Conservation (phyloP, 2,888 invertebrate species). For the Allolobophora icterica region DNA sequence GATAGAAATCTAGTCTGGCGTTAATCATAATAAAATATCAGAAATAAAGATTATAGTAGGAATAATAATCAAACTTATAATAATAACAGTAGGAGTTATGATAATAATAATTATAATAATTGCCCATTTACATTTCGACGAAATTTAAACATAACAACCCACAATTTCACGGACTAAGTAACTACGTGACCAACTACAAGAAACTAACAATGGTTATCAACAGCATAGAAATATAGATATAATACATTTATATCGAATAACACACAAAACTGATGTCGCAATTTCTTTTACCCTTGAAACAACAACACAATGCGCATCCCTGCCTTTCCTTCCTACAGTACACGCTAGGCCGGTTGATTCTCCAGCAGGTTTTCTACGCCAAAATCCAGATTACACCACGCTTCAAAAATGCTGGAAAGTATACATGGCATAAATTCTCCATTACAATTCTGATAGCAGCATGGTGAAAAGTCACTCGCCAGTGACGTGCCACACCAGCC, state of each 20-base stretch:
- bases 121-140: neutral
- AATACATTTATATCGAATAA: neutral
- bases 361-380: neutral
- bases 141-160: neutral
- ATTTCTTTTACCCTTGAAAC: neutral
- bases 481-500: neutral
- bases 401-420: neutral
- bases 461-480: neutral
- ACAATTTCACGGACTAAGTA: neutral
- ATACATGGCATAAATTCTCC: neutral
- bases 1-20: neutral
- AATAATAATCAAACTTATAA: neutral
- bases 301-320: neutral
- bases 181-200: neutral
- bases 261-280: conserved; percentile 11
- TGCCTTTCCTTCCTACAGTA: neutral
- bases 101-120: neutral
- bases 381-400: neutral
- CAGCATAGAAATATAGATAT: conserved; percentile 5
- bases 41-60: neutral
- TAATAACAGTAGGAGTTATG: neutral
- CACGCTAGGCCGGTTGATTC: neutral
- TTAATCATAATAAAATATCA: neutral
- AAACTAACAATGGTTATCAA: neutral
- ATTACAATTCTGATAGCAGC: neutral